Evolutionary conservation across 2,113 vertebrate genomes (phyloP), one percentile per base, ranked within the genome.

Genomic region (Stictonetta naevosa): DNA sequence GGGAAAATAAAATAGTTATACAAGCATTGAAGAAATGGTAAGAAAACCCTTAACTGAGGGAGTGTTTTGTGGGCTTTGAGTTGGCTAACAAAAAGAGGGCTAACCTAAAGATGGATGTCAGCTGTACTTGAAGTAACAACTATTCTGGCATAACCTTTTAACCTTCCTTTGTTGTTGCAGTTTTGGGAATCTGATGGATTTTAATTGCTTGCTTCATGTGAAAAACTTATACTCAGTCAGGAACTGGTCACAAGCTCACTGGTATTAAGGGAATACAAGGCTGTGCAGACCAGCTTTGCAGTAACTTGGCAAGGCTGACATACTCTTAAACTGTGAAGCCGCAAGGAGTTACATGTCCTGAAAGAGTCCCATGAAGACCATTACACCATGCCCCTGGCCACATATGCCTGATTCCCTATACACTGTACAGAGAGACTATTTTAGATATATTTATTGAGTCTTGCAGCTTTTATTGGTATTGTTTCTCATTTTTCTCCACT

Each of bases 401-500:
- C 46, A 34, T 80, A 71, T 48, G 89, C 23, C 42, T 38, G 33
- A 85, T 74, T 92, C 67, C 44, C 71, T 71, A 22, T 21, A 42
- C 72, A 53, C 21, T 67, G 59, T 67, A 62, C 25, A 80, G 80
- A 72, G 20, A 86, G 31, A 77, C 5, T 59, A 55, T 74, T 95
- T 85, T 67, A 87, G 36, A 69, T 94, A 9, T 85, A 96, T 91
- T 91, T 95, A 94, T 79, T 92, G 72, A 78, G 68, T 73, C 81
- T 93, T 83, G 71, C 77, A 89, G 86, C 67, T 87, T 92, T 91
- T 89, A 96, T 80, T 96, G 69, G 62, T 62, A 59, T 87, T 93
- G 59, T 85, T 96, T 92, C 92, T 94, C 83, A 94, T 91, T 95
- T 93, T 96, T 89, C 66, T 93, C 83, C 72, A 55, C 73, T 93